Conservation (phyloP, 1,140 invertebrate genomes). For the Watersipora subatra region DNA sequence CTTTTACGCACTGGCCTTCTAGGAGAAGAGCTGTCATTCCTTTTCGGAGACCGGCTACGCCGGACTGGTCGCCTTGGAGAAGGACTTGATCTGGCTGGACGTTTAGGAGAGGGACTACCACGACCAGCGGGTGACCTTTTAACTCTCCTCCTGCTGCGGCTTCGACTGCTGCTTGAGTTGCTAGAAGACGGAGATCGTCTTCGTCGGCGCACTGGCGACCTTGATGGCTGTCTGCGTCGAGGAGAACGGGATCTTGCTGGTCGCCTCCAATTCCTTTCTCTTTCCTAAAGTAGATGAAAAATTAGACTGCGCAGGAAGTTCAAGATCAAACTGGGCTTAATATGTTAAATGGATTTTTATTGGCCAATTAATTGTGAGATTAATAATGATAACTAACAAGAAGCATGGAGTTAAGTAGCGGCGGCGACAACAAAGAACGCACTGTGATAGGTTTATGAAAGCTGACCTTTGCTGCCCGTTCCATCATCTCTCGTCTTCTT, state of each 20-base stretch:
- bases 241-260: background rate
- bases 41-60: background rate
- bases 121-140: background rate
- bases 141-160: background rate
- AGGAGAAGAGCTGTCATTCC: background rate
- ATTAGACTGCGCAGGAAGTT: background rate
- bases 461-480: background rate
- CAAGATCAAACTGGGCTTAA: no score
- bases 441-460: background rate
- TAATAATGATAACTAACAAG: no score
- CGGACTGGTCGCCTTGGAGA: background rate
- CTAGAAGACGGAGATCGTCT: background rate
- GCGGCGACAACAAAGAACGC: no score
- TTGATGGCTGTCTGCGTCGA: background rate
- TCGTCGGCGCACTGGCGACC: background rate
- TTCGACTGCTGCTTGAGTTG: background rate
- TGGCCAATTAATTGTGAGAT: no score
- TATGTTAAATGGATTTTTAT: no score
- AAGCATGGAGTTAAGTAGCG: no score
- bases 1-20: no score
- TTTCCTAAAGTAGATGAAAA: background rate
- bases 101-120: background rate
- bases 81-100: background rate
- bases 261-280: background rate
- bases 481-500: background rate